Conservation (phyloP, 2,113 vertebrate genomes). For the Gadus macrocephalus region DNA sequence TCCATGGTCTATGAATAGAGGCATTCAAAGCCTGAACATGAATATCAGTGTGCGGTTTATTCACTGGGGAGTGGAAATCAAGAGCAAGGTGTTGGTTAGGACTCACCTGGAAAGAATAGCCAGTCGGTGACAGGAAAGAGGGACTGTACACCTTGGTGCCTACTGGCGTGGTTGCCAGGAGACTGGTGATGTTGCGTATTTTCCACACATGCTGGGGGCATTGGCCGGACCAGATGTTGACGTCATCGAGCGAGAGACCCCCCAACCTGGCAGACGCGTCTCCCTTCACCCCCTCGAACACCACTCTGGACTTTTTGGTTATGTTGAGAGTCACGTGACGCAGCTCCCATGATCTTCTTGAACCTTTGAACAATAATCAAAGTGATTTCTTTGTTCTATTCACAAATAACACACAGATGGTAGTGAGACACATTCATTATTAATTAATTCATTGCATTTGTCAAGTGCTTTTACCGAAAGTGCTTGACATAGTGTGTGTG, state of each 20-base stretch:
- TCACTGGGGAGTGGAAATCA: no score
- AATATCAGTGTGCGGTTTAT: no score
- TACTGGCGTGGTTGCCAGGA: slow-evolving; percentile 58
- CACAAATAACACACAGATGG: neutral
- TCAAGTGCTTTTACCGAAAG: neutral
- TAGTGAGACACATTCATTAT: no score
- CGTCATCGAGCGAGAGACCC: slow-evolving; percentile 85
- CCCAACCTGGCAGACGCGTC: slow-evolving; percentile 66
- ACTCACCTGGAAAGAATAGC: slow-evolving; percentile 82
- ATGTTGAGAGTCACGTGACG: slow-evolving; percentile 71
- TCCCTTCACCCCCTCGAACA: slow-evolving; percentile 76
- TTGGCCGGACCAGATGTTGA: slow-evolving; percentile 82
- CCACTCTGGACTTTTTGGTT: slow-evolving; percentile 74
- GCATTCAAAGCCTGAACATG: no score
- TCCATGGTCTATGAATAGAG: no score
- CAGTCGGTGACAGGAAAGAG: slow-evolving; percentile 75
- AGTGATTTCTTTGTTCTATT: neutral
- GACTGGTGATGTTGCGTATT: slow-evolving; percentile 75
- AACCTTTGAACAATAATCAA: slow-evolving; percentile 21
- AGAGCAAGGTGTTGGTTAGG: slow-evolving; percentile 25
- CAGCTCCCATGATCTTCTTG: slow-evolving; percentile 78
- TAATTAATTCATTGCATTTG: no score
- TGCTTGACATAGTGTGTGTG: no score
- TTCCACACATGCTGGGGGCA: slow-evolving; percentile 84
- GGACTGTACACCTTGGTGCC: slow-evolving; percentile 70